A percentile compares a stretch with the other conserved stretches of the same genome.
phyloP scores from a whole-genome alignment of 2,888 invertebrate species.

The Hirtodrosophila duncani region DNA sequence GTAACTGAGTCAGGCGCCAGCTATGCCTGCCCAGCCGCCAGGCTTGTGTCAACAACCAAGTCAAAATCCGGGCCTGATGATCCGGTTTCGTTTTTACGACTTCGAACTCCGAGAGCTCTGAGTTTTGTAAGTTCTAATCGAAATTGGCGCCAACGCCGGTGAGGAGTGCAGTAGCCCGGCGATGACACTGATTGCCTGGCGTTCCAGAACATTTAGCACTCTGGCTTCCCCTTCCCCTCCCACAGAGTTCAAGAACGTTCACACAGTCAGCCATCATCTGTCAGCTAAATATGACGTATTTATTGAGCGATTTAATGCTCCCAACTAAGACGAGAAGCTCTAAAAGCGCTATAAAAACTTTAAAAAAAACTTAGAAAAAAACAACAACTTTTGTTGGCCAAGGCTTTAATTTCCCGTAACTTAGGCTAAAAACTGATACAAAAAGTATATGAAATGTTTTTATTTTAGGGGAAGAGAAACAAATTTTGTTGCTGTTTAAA shows the following conservation, averaged over 20 bases:
- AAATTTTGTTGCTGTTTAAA: neutral
- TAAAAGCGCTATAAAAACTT: too few species aligned
- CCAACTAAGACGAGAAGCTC: slow-evolving; percentile 27
- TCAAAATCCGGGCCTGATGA: slow-evolving; percentile 31
- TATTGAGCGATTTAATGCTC: slow-evolving; percentile 25
- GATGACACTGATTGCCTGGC: too few species aligned
- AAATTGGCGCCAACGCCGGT: slow-evolving; percentile 49
- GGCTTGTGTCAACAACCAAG: slow-evolving; percentile 35
- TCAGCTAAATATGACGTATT: slow-evolving; percentile 35
- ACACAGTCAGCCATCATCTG: slow-evolving; percentile 16
- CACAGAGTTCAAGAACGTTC: slow-evolving; percentile 54
- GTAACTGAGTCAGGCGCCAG: slow-evolving; percentile 51
- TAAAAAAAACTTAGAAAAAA: too few species aligned
- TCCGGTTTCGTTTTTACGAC: slow-evolving; percentile 47
- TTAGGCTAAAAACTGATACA: slow-evolving; percentile 22
- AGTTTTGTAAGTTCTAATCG: slow-evolving; percentile 44
- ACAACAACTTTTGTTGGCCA: too few species aligned
- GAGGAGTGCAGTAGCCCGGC: slow-evolving; percentile 40
- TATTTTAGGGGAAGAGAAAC: neutral
- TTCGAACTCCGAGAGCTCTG: slow-evolving; percentile 7
- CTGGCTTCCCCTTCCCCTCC: neutral
- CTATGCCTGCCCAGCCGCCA: slow-evolving; percentile 44
- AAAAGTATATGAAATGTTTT: slow-evolving; percentile 4
- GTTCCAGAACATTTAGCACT: slow-evolving; percentile 53
- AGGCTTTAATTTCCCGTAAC: slow-evolving; percentile 53